These are phyloP conservation scores for Steinernema feltiae DNA, from an alignment of 1,140 invertebrate genomes.

Conservation along the genomic window DNA sequence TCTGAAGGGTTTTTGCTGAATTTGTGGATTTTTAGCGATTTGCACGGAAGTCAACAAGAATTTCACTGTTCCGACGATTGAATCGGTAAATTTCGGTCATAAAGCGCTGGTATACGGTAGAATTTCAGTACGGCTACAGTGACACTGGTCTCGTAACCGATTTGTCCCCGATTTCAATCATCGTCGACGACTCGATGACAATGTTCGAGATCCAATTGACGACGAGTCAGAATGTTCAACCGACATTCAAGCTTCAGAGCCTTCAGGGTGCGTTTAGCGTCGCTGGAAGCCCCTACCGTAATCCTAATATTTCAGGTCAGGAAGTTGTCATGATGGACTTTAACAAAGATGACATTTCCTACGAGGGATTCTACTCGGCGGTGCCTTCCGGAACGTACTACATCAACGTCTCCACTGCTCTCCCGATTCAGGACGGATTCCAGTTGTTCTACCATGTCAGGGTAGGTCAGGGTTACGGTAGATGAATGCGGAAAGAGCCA, in stretches of 20 bases:
- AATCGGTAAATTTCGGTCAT: background rate
- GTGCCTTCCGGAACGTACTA: background rate
- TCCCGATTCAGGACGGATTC: background rate
- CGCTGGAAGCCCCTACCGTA: too few species aligned
- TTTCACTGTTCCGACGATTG: background rate
- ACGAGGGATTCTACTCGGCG: background rate
- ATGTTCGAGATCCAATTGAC: constrained; percentile 20
- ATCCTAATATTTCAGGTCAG: constrained; percentile 14
- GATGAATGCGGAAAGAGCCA: too few species aligned
- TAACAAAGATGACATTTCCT: background rate
- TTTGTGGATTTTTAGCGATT: constrained; percentile 24
- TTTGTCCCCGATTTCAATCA: background rate
- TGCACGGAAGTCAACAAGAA: constrained; percentile 17
- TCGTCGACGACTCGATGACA: constrained; percentile 33
- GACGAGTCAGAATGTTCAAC: constrained; percentile 12
- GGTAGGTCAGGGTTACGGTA: background rate
- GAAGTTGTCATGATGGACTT: background rate
- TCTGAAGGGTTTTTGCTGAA: background rate
- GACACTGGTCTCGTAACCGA: background rate
- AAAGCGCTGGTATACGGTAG: too few species aligned
- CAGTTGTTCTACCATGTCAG: background rate
- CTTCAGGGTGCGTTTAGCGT: too few species aligned
- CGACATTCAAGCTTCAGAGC: too few species aligned
- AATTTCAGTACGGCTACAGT: background rate
- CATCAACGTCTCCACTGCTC: background rate